These are phyloP conservation scores for Acanthurus leucopareius DNA, from an alignment of 2,797 vertebrate species.

Conservation along the genomic window DNA sequence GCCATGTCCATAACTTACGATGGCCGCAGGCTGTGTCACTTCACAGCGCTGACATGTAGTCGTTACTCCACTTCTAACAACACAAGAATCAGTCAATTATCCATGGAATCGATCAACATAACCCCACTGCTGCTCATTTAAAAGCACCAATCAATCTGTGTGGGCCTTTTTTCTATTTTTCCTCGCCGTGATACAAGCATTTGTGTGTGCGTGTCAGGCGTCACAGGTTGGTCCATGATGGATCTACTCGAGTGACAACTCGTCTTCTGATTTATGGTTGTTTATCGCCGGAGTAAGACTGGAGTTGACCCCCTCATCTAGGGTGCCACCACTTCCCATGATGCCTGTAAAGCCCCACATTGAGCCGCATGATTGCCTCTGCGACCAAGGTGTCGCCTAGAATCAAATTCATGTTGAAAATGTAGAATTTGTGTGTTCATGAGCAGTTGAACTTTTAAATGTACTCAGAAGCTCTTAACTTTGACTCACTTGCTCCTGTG, in stretches of 20 bases:
- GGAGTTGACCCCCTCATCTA: conserved; percentile 61
- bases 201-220: conserved; percentile 30
- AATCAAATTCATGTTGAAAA: background rate
- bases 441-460: conserved; percentile 22
- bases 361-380: conserved; percentile 28
- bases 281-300: conserved; percentile 57
- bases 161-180: conserved; percentile 46
- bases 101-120: conserved; percentile 77
- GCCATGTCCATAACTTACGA: conserved; percentile 46
- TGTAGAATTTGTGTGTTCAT: background rate
- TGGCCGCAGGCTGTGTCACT: conserved; percentile 52
- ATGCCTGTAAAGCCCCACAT: conserved; percentile 44
- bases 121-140: conserved; percentile 70
- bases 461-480: conserved; percentile 29
- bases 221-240: conserved; percentile 54
- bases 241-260: conserved; percentile 67
- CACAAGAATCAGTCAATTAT: conserved; percentile 80
- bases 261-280: conserved; percentile 71
- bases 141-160: conserved; percentile 77
- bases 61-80: conserved; percentile 74
- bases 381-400: conserved; percentile 9
- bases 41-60: conserved; percentile 58
- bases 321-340: conserved; percentile 39
- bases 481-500: background rate
- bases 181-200: background rate